A percentile compares a stretch with the other conserved stretches of the same genome.
phyloP scores from a whole-genome alignment of 2,888 invertebrate genomes.

The Ornithoptera priamus region DNA sequence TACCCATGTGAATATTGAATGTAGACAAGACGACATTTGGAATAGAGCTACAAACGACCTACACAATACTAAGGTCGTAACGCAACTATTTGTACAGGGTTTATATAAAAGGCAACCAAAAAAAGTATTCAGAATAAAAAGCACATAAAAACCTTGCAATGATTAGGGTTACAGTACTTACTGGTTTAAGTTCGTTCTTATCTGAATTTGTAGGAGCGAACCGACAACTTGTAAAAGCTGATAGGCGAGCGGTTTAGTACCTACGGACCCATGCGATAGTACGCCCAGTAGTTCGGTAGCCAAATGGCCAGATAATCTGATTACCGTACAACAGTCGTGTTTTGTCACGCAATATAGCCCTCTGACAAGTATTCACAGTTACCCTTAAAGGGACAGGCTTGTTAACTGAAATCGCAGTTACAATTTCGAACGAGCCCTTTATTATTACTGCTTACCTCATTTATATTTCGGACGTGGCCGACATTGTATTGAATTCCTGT shows the following conservation, averaged over 20 bases:
- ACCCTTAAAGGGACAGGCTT: conserved; percentile 34
- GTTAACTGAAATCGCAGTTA: conserved; percentile 36
- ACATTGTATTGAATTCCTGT: neutral
- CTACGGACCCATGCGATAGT: conserved; percentile 47
- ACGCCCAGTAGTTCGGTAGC: conserved; percentile 42
- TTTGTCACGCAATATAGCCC: conserved; percentile 66
- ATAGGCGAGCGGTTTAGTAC: conserved; percentile 61
- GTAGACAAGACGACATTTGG: too few species aligned
- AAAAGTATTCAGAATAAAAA: conserved; percentile 18
- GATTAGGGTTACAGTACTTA: conserved; percentile 16
- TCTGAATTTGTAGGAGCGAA: conserved; percentile 61
- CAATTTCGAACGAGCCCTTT: conserved; percentile 31
- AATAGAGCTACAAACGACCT: too few species aligned
- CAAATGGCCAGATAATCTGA: conserved; percentile 60
- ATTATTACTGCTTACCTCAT: conserved; percentile 32
- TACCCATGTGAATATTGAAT: too few species aligned
- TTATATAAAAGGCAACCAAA: neutral
- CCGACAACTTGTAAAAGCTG: conserved; percentile 61
- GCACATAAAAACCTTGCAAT: conserved; percentile 20
- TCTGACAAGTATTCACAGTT: conserved; percentile 40
- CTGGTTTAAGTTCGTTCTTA: conserved; percentile 40
- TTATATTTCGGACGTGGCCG: conserved; percentile 1
- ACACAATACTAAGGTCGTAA: too few species aligned
- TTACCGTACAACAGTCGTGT: conserved; percentile 53
- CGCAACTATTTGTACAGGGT: too few species aligned